phyloP scores from a whole-genome alignment of 1,140 invertebrate species.

The Chrysomallon squamiferum region DNA sequence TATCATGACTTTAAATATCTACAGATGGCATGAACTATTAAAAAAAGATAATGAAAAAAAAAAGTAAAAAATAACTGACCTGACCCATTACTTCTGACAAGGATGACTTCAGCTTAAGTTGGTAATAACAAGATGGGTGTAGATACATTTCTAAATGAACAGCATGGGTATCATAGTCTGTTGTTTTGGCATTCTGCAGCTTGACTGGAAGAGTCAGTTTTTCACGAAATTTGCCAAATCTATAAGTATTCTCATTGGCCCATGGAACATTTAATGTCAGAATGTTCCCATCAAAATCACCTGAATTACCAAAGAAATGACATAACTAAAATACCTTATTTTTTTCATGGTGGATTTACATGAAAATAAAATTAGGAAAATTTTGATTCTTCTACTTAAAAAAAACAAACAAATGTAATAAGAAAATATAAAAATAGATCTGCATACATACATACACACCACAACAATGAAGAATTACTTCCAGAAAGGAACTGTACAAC shows the following conservation, averaged over 20 bases:
- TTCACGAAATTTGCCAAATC: slow-evolving; percentile 43
- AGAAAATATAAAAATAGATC: no score
- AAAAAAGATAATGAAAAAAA: no score
- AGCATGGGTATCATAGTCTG: slow-evolving; percentile 13
- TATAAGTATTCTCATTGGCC: slow-evolving; percentile 46
- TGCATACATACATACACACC: no score
- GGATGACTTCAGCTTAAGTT: slow-evolving; percentile 39
- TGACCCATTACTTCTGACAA: slow-evolving; percentile 47
- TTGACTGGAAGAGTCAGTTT: slow-evolving; percentile 45
- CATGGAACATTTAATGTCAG: slow-evolving; percentile 49
- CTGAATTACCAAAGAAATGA: slow-evolving; percentile 20
- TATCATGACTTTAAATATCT: no score
- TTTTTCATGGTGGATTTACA: no score
- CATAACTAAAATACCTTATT: no score
- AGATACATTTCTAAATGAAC: slow-evolving; percentile 49
- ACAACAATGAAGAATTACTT: no score
- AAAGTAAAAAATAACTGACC: slow-evolving; percentile 41
- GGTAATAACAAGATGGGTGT: slow-evolving; percentile 54
- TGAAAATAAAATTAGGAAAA: no score
- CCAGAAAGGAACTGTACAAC: no score
- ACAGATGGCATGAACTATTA: no score
- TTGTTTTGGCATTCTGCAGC: slow-evolving; percentile 33
- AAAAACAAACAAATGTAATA: no score
- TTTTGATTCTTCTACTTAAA: no score
- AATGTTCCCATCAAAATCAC: slow-evolving; percentile 41